Evolutionary conservation across 2,797 vertebrate species (phyloP), one percentile per base, ranked within the genome.

Genomic region (Enteromius mattozi): DNA sequence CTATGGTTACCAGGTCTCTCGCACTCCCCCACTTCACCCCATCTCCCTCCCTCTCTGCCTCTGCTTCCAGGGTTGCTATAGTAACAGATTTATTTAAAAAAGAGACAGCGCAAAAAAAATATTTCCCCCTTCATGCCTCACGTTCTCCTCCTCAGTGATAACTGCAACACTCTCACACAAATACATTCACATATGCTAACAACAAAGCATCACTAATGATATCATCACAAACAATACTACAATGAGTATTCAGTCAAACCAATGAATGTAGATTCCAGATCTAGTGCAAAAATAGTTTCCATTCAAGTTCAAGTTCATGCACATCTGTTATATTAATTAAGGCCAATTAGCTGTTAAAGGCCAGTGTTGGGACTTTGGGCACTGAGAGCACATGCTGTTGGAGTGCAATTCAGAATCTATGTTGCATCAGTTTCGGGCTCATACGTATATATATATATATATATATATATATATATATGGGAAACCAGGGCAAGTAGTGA

Each of bases 71-170:
- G 89, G 94, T 95, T 95, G 94, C 94, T 95, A 95, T 95, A 92
- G 94, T 94, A 95, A 95, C 94, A 94, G 93, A 94, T 93, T 94
- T 93, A 94, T 94, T 94, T 94, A 91, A 93, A 94, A 93, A 78
- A 61, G 65, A 69, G 61, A 75, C 21, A 59, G 42, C 21, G n/a
- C 30, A 79, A 83, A 82, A 81, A 79, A 78, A 82, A 45, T 2
- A 35, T 82, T 24, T 72, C 42, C 77, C 72, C 21, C 49, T 68
- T 77, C 30, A 24, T 87, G 68, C 45, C 68, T n/a, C 30, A 30
- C n/a, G 27, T 35, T 84, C 71, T 49, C 10, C n/a, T 56, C 70
- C n/a, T 19, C 51, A 16, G 21, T 70, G 66, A 56, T 71, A 81
- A 71, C 68, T n/a, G 82, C 81, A 42, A 24, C 45, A 47, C 72